Base-by-base conservation (phyloP, 1,140 invertebrate genomes). In the Orius insidiosus region DNA sequence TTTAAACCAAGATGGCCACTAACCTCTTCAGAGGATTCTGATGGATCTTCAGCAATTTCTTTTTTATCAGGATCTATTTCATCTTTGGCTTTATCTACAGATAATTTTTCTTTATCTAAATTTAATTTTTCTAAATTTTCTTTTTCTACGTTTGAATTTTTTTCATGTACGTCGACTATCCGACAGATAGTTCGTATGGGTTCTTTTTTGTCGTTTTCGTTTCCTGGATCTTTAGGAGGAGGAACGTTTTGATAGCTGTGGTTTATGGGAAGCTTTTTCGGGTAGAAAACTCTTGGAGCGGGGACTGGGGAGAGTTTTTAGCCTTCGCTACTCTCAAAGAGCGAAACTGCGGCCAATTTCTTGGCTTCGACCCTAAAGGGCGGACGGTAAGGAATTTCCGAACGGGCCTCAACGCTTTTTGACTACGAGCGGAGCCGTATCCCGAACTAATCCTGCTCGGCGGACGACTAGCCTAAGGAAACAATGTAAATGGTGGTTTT, bases 361-460 rank as follows among this genome's bases (percentile, higher is more conserved):
- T 9, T 5, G 60, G 46, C 41, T 41, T 41, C 5, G 39, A 41
- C 7, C 39, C 39, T 14, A 41, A 18, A 7, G 39, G 39, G 4
- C 65, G 52, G 14, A 66, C 44, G 10, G 66, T 66, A 34, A 63
- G 63, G 53, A 67, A 67, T 34, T 64, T 60, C 38, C 58, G 58
- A 15, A 60, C 43, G 16, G 47, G 50, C 10, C 15, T 43, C 15
- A 13, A 59, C 16, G 58, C 57, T 50, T 62, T 56, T 42, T 65
- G 70, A 55, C 71, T 72, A 36, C 67, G 63, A 32, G 71, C 70
- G 15, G 71, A 74, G 43, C 72, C 72, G 57, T 74, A 75, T 14
- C 74, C 73, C 38, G 71, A 72, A 62, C 66, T 66, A 57, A 65
- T 58, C 57, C 68, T 60, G 56, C 65, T 67, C 5, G 64, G 56